Base-by-base conservation (phyloP, 2,113 vertebrate genomes). In the Macrotus californicus region DNA sequence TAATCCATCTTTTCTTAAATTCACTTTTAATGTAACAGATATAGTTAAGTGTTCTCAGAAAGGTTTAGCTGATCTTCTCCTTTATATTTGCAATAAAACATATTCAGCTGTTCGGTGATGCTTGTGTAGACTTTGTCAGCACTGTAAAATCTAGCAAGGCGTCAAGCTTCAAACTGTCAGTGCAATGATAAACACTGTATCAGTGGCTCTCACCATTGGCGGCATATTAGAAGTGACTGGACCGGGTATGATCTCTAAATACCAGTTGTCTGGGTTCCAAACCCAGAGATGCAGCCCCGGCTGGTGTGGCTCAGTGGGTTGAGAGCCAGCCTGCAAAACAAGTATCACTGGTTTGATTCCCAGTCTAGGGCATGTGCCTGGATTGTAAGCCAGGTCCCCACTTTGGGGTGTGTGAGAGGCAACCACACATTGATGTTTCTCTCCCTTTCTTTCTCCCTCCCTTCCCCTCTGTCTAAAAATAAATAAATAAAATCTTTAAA, bases 221-320 rank as follows among this genome's bases (percentile, higher is more conserved):
- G 77, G 46, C 12, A 41, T 34, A 36, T 75, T 85, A 61, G 29
- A 89, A 83, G 22, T 86, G 70, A 7, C 46, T 87, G 34, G 3
- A 82, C 29, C n/a, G 73, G 22, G 10, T 61, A 16, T 91, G 26
- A 94, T 86, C 77, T 95, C 29, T 52, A 84, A 95, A 93, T 52
- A 8, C 31, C 56, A 94, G 14, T 80, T 85, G 59, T 66, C 19
- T 86, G 11, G n/a, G 16, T 24, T 84, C 72, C 5, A 56, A 61
- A 1, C 34, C 16, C 16, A 31, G 50, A 10, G n/a, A 81, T 59
- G 85, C 73, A 87, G 34, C n/a, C n/a, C n/a, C n/a, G n/a, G n/a
- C n/a, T n/a, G n/a, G n/a, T n/a, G n/a, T n/a, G n/a, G n/a, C n/a
- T n/a, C n/a, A n/a, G n/a, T n/a, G n/a, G n/a, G n/a, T n/a, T n/a